Base-by-base conservation (phyloP, 2,113 vertebrate species). In the Mastomys coucha region DNA sequence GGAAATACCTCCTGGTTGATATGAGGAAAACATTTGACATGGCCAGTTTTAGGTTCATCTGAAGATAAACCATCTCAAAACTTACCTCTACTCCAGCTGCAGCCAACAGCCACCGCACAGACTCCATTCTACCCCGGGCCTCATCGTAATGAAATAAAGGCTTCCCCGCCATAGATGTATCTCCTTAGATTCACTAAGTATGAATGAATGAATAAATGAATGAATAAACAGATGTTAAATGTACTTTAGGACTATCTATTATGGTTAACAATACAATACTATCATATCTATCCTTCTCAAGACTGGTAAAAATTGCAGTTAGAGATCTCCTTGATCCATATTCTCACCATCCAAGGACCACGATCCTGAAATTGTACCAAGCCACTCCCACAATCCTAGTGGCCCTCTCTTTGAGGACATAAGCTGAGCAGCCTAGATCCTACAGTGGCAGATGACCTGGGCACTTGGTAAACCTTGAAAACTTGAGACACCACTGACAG, bases 71-170 rank as follows among this genome's bases (percentile, higher is more conserved):
- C 28, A 24, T 39, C 75, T 73, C 86, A 87, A 78, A 76, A 65
- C 82, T 53, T 31, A 99, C 99, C 97, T 99, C 98, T 1, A 99
- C 98, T 16, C 97, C 98, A 73, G 99, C 99, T 26, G 98, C 98
- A 0, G 99, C 96, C 91, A 99, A 56, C 24, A 99, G 98, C 99
- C 99, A 99, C 4, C 99, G 98, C 90, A 99, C 97, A 26, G 98
- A 98, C 94, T 99, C 99, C 99, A 99, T 99, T 75, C 94, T 98
- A 7, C 99, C 99, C 90, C 99, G 98, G 8, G 98, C 99, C 76
- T 99, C 96, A 58, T 99, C 98, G 86, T 99, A 99, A 80, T 98
- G 78, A 39, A 99, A 95, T 14, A 95, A 98, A n/a, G 98, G 98
- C 86, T 98, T 99, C 28, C 9, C 98, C 5, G 98, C 93, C 99